These are phyloP conservation scores for Exocentrus adspersus DNA, from an alignment of 2,888 invertebrate genomes.

Conservation along the genomic window DNA sequence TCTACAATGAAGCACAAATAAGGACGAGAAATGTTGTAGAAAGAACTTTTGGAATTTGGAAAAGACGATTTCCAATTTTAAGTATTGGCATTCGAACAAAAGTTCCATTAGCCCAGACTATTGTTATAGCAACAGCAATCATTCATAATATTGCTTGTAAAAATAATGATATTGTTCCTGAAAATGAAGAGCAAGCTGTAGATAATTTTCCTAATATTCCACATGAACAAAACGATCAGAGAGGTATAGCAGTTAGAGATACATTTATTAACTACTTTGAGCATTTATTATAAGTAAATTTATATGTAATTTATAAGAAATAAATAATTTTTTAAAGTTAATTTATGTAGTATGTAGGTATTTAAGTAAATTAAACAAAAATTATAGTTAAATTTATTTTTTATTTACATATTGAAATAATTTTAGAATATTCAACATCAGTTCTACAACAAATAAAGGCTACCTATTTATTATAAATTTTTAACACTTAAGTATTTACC, in stretches of 20 bases:
- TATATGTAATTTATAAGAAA: background rate
- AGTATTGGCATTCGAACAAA: background rate
- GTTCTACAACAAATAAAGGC: too few species aligned
- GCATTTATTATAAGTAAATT: background rate
- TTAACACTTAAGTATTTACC: too few species aligned
- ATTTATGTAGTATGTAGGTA: too few species aligned
- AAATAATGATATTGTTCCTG: background rate
- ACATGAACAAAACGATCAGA: background rate
- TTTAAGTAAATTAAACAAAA: too few species aligned
- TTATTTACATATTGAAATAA: too few species aligned
- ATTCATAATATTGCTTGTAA: background rate
- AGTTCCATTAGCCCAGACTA: background rate
- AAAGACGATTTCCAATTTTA: background rate
- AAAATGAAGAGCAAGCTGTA: background rate
- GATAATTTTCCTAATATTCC: background rate
- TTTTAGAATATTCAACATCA: too few species aligned
- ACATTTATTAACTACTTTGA: background rate
- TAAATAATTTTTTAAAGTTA: too few species aligned
- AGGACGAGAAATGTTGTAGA: background rate
- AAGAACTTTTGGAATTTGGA: conserved; percentile 1
- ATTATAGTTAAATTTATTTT: too few species aligned
- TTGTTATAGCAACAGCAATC: background rate
- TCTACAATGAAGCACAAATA: background rate
- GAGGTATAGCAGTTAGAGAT: background rate
- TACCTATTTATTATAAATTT: too few species aligned